These are phyloP conservation scores for Protonemura montana DNA, from an alignment of 2,888 invertebrate species.

Conservation along the genomic window DNA sequence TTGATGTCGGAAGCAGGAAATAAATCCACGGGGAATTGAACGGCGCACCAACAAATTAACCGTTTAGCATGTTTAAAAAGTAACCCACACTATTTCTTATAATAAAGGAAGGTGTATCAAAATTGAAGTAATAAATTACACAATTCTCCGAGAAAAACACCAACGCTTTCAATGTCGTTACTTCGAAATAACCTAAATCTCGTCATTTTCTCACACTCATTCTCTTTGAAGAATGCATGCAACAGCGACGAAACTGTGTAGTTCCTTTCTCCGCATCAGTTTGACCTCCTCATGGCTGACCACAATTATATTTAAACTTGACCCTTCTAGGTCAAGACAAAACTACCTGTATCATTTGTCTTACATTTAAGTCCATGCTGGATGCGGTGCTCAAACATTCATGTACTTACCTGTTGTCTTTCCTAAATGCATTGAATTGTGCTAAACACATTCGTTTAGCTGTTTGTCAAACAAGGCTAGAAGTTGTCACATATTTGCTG, in stretches of 20 bases:
- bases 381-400: background rate
- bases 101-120: background rate
- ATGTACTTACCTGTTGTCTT: background rate
- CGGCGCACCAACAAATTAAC: too few relatives aligned
- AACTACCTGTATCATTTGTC: background rate
- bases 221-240: background rate
- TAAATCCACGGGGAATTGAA: too few relatives aligned
- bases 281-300: background rate
- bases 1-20: too few relatives aligned
- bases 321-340: background rate
- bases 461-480: too few relatives aligned
- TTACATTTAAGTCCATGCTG: background rate
- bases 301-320: background rate
- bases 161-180: background rate
- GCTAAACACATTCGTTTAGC: too few relatives aligned
- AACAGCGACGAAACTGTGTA: background rate
- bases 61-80: too few relatives aligned
- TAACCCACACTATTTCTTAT: background rate
- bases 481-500: too few relatives aligned
- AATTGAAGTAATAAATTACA: background rate
- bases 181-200: background rate
- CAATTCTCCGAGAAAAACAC: background rate
- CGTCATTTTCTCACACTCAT: background rate
- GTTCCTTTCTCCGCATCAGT: background rate
- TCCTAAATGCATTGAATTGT: background rate